These are phyloP conservation scores for Leptobrachium leishanense DNA, from an alignment of 2,113 vertebrate genomes.

Conservation along the genomic window DNA sequence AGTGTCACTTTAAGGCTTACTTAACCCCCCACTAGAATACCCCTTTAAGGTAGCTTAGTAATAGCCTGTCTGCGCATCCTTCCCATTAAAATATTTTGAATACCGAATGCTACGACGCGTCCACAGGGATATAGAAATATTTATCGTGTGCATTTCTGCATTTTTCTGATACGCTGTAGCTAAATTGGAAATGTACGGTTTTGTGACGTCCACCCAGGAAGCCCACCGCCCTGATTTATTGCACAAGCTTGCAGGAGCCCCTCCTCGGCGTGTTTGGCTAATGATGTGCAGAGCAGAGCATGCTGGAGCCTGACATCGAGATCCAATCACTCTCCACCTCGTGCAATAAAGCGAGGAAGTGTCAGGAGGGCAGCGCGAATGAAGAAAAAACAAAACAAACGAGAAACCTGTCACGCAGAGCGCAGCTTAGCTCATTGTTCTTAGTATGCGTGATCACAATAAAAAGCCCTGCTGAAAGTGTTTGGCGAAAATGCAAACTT, in stretches of 20 bases:
- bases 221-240: conserved; percentile 44
- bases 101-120: no score
- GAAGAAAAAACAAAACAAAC: not conserved
- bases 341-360: conserved; percentile 48
- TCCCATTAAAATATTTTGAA: no score
- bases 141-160: no score
- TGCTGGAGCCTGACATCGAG: conserved; percentile 58
- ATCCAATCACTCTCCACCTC: conserved; percentile 50
- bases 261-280: conserved; percentile 10
- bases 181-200: not conserved
- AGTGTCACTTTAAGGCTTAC: no score
- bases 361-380: conserved; percentile 22
- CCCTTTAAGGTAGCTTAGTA: no score
- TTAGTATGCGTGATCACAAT: conserved; percentile 56
- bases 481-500: conserved; percentile 59
- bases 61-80: no score
- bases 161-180: no score
- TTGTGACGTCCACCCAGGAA: not conserved
- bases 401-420: conserved; percentile 49
- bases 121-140: no score
- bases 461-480: conserved; percentile 44
- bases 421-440: conserved; percentile 59
- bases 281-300: conserved; percentile 16
- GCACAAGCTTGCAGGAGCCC: conserved; percentile 13
- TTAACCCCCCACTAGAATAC: no score